Conservation (phyloP, 2,888 invertebrate genomes). For the Therioaphis trifolii region DNA sequence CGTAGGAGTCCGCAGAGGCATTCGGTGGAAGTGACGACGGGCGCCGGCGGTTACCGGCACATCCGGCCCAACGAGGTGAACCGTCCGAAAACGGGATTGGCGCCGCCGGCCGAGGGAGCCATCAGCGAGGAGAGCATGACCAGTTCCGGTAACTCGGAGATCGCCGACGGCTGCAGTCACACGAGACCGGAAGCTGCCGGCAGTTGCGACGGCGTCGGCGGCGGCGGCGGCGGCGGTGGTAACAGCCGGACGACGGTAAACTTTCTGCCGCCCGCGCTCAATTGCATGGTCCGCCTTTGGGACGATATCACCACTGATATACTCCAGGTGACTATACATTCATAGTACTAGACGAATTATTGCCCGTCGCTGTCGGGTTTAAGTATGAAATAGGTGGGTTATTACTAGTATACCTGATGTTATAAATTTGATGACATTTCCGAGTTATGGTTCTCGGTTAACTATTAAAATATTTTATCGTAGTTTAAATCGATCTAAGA, state of each 20-base stretch:
- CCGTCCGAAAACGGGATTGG: slow-evolving; percentile 3
- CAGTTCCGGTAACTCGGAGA: slow-evolving; percentile 56
- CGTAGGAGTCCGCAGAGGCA: slow-evolving; percentile 78
- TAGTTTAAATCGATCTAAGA: too few species aligned
- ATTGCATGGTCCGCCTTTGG: slow-evolving; percentile 90
- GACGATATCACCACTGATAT: slow-evolving; percentile 82
- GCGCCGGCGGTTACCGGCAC: slow-evolving; percentile 69
- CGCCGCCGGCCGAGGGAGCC: slow-evolving; percentile 19
- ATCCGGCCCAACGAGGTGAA: slow-evolving; percentile 45
- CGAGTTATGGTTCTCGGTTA: too few species aligned
- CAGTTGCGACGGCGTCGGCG: neutral
- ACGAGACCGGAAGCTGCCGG: slow-evolving; percentile 2
- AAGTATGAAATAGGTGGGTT: too few species aligned
- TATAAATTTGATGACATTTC: too few species aligned
- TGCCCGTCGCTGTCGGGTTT: too few species aligned
- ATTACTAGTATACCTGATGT: too few species aligned
- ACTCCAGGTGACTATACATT: slow-evolving; percentile 76
- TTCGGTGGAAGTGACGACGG: slow-evolving; percentile 84
- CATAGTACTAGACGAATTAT: too few species aligned
- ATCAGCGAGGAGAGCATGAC: slow-evolving; percentile 60
- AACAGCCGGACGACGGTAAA: slow-evolving; percentile 71
- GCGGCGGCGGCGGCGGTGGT: neutral
- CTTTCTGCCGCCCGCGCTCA: slow-evolving; percentile 86
- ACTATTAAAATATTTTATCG: too few species aligned
- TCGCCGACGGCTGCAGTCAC: neutral